phyloP scores from a whole-genome alignment of 2,888 invertebrate genomes.

The Melikaiella ostensackeni region DNA sequence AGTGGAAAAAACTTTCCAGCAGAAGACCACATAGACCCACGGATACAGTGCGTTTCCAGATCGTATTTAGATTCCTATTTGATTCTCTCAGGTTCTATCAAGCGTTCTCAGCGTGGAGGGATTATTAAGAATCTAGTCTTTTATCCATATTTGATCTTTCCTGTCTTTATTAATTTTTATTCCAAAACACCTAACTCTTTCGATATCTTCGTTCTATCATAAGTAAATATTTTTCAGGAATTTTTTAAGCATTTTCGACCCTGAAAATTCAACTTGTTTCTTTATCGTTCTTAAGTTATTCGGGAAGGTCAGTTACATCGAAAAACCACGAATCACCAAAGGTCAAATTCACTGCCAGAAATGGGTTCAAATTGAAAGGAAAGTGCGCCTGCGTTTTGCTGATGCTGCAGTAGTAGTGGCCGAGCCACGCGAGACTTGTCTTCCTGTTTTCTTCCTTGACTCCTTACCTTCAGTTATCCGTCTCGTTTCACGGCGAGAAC shows the following conservation, averaged over 20 bases:
- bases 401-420: background rate
- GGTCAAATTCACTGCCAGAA: background rate
- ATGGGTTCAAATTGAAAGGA: background rate
- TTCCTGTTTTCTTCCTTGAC: constrained; percentile 28
- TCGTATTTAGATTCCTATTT: no score
- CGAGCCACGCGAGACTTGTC: background rate
- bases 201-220: no score
- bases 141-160: no score
- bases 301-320: background rate
- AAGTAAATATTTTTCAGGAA: no score
- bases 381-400: constrained; percentile 31
- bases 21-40: no score
- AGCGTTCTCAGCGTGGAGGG: no score
- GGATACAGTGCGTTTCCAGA: no score
- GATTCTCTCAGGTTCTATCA: no score
- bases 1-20: no score
- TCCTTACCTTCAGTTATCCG: constrained; percentile 32
- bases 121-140: no score
- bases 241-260: background rate
- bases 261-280: background rate
- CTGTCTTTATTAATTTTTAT: no score
- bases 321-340: background rate
- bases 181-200: no score
- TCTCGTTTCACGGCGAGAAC: background rate
- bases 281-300: background rate